Conservation (phyloP, 1,140 invertebrate species). For the Centruroides sculpturatus region DNA sequence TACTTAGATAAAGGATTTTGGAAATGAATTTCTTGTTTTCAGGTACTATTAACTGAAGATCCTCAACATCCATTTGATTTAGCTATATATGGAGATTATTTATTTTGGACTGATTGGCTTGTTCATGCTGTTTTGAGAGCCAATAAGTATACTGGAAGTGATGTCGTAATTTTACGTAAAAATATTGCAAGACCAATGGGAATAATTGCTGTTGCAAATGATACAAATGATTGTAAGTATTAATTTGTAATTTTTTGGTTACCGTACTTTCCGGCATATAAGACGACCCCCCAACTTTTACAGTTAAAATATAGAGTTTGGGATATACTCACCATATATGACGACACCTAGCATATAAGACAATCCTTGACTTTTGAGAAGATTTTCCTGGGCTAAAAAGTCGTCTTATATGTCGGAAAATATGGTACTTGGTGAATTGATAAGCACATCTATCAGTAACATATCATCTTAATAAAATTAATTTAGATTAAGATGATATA, state of each 20-base stretch:
- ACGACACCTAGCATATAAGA: too few relatives aligned
- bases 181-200: conserved; percentile 69
- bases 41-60: conserved; percentile 45
- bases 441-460: too few relatives aligned
- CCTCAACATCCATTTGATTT: conserved; percentile 70
- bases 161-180: conserved; percentile 46
- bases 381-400: too few relatives aligned
- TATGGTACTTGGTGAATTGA: too few relatives aligned
- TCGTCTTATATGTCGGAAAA: too few relatives aligned
- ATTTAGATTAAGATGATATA: neutral
- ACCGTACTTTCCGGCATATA: too few relatives aligned
- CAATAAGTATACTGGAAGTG: conserved; percentile 59
- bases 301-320: too few relatives aligned
- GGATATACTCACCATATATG: too few relatives aligned
- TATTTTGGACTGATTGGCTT: conserved; percentile 77
- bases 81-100: conserved; percentile 52
- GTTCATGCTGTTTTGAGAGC: conserved; percentile 55
- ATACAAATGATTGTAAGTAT: conserved; percentile 47
- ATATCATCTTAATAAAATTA: too few relatives aligned
- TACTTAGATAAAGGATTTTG: too few relatives aligned
- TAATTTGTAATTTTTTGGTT: neutral
- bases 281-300: too few relatives aligned
- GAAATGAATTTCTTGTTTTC: neutral
- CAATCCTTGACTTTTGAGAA: too few relatives aligned
- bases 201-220: conserved; percentile 58